A percentile compares a stretch with the other conserved stretches of the same genome.
Conservation (phyloP, 2,113 vertebrate species). For the Archocentrus centrarchus region DNA sequence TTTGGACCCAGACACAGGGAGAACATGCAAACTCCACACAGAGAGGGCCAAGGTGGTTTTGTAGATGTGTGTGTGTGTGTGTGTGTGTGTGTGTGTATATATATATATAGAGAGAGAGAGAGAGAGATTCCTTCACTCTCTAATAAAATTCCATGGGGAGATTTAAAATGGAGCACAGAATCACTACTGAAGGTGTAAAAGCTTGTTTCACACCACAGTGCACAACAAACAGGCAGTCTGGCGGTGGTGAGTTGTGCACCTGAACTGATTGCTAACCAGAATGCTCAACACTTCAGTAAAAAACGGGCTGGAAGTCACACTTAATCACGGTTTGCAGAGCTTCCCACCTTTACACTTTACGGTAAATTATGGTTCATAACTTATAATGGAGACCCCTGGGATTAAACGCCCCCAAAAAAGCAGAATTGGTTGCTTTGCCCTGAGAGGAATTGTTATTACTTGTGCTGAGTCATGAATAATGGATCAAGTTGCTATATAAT, state of each 20-base stretch:
- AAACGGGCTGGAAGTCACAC: constrained; percentile 20
- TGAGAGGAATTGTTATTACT: constrained; percentile 58
- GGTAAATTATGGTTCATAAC: constrained; percentile 37
- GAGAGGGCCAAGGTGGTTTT: too few relatives aligned
- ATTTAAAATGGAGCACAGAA: constrained; percentile 31
- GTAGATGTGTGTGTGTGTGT: too few relatives aligned
- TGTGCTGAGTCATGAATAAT: constrained; percentile 76
- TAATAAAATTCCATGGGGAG: constrained; percentile 10
- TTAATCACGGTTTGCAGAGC: constrained; percentile 18
- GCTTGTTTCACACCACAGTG: constrained; percentile 72
- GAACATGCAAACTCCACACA: too few relatives aligned
- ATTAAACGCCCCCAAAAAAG: constrained; percentile 34
- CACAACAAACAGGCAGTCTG: constrained; percentile 68
- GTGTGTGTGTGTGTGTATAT: too few relatives aligned
- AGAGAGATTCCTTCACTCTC: too few relatives aligned
- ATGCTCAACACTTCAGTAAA: neutral
- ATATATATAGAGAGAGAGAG: too few relatives aligned
- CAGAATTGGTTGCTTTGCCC: constrained; percentile 36
- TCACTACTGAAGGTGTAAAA: constrained; percentile 66
- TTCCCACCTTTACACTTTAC: constrained; percentile 37
- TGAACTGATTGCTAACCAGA: constrained; percentile 49
- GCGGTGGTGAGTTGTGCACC: constrained; percentile 34
- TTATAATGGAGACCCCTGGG: constrained; percentile 55
- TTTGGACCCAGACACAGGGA: too few relatives aligned
- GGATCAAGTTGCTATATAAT: constrained; percentile 63